Conservation (phyloP, 2,797 vertebrate species). For the Sebastes melanostomus region DNA sequence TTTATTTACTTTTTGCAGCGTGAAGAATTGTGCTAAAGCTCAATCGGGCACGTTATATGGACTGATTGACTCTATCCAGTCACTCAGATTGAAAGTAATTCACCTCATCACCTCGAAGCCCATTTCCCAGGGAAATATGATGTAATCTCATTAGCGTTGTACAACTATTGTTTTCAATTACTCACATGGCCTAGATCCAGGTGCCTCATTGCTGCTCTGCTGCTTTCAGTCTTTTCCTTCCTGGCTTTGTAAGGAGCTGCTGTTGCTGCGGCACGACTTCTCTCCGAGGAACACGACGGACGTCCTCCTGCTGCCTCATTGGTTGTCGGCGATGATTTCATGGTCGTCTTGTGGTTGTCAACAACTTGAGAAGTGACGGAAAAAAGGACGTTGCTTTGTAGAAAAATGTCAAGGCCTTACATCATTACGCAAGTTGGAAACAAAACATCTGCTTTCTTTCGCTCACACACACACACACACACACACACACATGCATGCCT, state of each 20-base stretch:
- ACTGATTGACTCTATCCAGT: not conserved
- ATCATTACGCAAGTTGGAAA: conserved; percentile 3
- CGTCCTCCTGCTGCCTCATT: conserved; percentile 9
- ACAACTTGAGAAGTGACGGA: not conserved
- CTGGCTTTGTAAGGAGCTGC: conserved; percentile 70
- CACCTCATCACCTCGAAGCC: conserved; percentile 15
- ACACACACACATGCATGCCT: too few species aligned
- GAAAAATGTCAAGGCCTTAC: conserved; percentile 25
- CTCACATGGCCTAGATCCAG: conserved; percentile 25
- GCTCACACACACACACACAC: not conserved
- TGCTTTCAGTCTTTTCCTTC: conserved; percentile 66
- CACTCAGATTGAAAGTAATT: conserved; percentile 5
- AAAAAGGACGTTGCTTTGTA: not conserved
- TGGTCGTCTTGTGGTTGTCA: conserved; percentile 17
- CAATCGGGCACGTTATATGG: not conserved
- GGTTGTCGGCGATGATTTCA: conserved; percentile 28
- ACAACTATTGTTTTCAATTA: conserved; percentile 53
- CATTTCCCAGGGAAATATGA: conserved; percentile 33
- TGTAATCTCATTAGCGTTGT: conserved; percentile 31
- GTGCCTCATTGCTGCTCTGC: conserved; percentile 33
- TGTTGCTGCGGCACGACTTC: conserved; percentile 28
- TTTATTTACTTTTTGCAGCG: not conserved
- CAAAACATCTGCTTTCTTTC: not conserved
- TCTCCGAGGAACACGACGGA: conserved; percentile 22
- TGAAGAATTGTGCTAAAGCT: not conserved